phyloP scores from a whole-genome alignment of 2,797 vertebrate species.

The Danio choprae region DNA sequence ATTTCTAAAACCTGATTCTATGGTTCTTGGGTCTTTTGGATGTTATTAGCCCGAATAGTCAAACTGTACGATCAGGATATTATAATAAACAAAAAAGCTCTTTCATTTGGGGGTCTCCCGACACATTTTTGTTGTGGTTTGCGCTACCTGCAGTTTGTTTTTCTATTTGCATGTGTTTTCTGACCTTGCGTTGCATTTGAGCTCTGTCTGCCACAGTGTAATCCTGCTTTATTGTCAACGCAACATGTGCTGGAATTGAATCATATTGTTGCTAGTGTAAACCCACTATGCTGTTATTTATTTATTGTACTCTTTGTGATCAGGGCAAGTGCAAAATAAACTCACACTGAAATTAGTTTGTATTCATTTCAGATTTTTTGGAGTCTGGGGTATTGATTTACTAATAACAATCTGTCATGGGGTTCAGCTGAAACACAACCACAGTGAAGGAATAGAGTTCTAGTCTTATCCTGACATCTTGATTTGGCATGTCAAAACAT shows the following conservation, averaged over 20 bases:
- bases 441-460: neutral
- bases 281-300: constrained; percentile 27
- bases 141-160: no score
- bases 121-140: no score
- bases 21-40: no score
- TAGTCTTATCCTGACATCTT: constrained; percentile 20
- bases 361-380: neutral
- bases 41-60: no score
- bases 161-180: no score
- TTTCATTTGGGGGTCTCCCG: no score
- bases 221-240: constrained; percentile 12
- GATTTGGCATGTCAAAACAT: constrained; percentile 65
- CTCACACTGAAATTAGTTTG: neutral
- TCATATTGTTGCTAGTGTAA: constrained; percentile 5
- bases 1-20: no score
- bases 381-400: neutral
- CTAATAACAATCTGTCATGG: neutral
- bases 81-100: no score
- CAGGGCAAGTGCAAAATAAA: constrained; percentile 40
- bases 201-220: neutral
- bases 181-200: no score
- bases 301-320: constrained; percentile 31
- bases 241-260: constrained; percentile 6
- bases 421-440: neutral
- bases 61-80: no score